Percentiles rank a stretch among this genome's conserved stretches.
Conservation (phyloP, 2,888 invertebrate species). For the Mythimna loreyi region DNA sequence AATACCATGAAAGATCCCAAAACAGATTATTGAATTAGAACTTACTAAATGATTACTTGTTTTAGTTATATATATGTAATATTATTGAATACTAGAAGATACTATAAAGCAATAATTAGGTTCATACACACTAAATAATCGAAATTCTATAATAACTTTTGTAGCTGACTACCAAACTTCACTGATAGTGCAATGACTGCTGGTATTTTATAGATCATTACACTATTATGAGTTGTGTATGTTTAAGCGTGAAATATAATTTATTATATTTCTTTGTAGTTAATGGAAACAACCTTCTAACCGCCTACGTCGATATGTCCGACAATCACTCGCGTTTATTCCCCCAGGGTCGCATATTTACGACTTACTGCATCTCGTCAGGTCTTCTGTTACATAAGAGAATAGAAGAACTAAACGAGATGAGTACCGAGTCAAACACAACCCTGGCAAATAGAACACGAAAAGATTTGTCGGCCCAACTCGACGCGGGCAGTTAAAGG, state of each 20-base stretch:
- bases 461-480: too few relatives aligned
- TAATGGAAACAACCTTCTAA: constrained; percentile 33
- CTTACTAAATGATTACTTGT: constrained; percentile 3
- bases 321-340: too few relatives aligned
- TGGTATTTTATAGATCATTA: constrained; percentile 45
- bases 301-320: too few relatives aligned
- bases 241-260: constrained; percentile 52
- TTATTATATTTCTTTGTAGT: constrained; percentile 53
- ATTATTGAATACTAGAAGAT: constrained; percentile 15
- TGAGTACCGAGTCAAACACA: too few relatives aligned
- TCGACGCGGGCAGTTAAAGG: too few relatives aligned
- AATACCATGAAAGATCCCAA: background rate
- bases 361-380: too few relatives aligned
- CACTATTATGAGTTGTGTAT: constrained; percentile 54
- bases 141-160: constrained; percentile 22
- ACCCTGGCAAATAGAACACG: too few relatives aligned
- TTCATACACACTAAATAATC: background rate
- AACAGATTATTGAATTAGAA: constrained; percentile 16
- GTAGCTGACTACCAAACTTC: constrained; percentile 45
- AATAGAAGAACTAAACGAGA: too few relatives aligned
- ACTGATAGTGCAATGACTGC: constrained; percentile 52
- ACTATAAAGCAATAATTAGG: constrained; percentile 19
- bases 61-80: background rate
- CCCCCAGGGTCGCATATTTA: too few relatives aligned
- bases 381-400: too few relatives aligned